A percentile compares a stretch with the other conserved stretches of the same genome.
These are phyloP conservation scores for Dryomyza anilis DNA, from an alignment of 2,888 invertebrate species.

Conservation along the genomic window DNA sequence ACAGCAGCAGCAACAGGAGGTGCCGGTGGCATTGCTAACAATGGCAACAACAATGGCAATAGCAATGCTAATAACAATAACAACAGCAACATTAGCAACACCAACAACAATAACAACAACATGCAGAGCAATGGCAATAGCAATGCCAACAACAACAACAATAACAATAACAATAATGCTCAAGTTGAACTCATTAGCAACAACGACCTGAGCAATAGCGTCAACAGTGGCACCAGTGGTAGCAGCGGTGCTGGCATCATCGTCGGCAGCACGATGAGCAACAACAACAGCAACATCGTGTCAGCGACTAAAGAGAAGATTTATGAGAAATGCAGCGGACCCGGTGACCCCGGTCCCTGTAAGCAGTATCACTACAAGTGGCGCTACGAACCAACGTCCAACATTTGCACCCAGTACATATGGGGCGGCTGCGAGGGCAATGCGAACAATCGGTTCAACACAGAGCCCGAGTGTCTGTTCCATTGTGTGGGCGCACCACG, in stretches of 20 bases:
- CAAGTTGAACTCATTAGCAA: constrained; percentile 18
- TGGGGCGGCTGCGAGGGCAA: constrained; percentile 76
- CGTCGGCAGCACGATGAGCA: constrained; percentile 19
- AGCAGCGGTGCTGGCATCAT: constrained; percentile 21
- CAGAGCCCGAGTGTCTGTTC: constrained; percentile 70
- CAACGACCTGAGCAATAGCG: constrained; percentile 29
- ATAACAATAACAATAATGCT: constrained; percentile 23
- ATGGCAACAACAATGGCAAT: constrained; percentile 30
- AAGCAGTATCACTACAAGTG: constrained; percentile 71
- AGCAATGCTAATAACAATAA: constrained; percentile 32
- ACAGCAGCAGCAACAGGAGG: constrained; percentile 30
- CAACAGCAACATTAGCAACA: constrained; percentile 31
- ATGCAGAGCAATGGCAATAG: constrained; percentile 33
- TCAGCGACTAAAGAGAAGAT: constrained; percentile 52
- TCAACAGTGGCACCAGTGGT: constrained; percentile 23
- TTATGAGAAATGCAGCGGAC: constrained; percentile 60
- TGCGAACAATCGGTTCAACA: constrained; percentile 70
- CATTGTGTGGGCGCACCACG: constrained; percentile 68
- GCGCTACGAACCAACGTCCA: constrained; percentile 67
- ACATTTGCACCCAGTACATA: constrained; percentile 68
- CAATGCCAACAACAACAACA: constrained; percentile 26
- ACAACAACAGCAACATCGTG: constrained; percentile 41
- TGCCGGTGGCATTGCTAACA: constrained; percentile 37
- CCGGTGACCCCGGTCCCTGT: constrained; percentile 65
- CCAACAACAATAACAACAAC: constrained; percentile 29